Base-by-base conservation (phyloP, 1,140 invertebrate species). In the Drosophila prosaltans region DNA sequence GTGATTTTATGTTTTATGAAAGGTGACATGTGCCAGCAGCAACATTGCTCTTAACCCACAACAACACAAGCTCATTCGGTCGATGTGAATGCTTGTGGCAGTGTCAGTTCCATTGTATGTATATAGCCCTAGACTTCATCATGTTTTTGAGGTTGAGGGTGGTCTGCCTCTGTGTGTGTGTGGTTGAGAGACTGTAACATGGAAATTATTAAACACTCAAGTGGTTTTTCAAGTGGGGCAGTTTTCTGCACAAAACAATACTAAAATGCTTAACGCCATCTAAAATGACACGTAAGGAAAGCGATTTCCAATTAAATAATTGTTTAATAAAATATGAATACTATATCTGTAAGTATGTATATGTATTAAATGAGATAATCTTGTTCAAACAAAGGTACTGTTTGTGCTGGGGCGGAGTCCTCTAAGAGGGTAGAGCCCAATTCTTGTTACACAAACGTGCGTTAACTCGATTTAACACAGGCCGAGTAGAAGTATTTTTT, bases 1-100 rank as follows among this genome's bases (percentile, higher is more conserved):
- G 80, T 89, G 83, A 88, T 83, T 88, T 81, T 78, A 89, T 77
- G 84, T 89, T 89, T 83, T 83, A 89, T 88, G 80, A 88, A 72
- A 88, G 76, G 76, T 88, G 83, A 89, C 83, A 86, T 86, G 69
- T 82, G 83, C 76, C 83, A 86, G 82, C 81, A 81, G 67, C 84
- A 76, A 54, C 59, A 57, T 48, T 28, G 43, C 62, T 8, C 54
- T 41, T 64, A 39, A 60, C 60, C 54, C 36, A 8, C 24, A 28
- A 8, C 24, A 28, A 75, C 74, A 78, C 78, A 85, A 63, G 43
- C 39, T 57, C 59, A 64, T 64, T 69, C 59, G 60, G 61, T 64
- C 65, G 59, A 78, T 9, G 43, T 36, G 64, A 59, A 32, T 68
- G 28, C 48, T 72, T 74, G 65, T 77, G 77, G 73, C 59, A 43